Evolutionary conservation across 1,140 invertebrate genomes (phyloP).

Genomic region (Aricia agestis): DNA sequence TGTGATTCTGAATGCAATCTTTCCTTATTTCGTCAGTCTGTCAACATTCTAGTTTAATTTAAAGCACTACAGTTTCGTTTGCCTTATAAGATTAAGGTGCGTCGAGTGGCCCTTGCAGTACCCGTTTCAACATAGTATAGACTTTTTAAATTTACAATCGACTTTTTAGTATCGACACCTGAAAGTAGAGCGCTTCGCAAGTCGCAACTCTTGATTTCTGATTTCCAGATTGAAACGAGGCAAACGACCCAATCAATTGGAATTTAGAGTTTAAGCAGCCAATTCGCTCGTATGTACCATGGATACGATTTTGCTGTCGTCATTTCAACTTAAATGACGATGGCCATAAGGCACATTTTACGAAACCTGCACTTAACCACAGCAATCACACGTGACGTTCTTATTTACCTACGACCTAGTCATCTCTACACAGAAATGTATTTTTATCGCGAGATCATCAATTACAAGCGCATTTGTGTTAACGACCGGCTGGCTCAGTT

Average conservation of each 20-base stretch:
- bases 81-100: no score
- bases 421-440: constrained; percentile 4
- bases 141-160: no score
- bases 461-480: not conserved
- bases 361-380: not conserved
- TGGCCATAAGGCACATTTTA: not conserved
- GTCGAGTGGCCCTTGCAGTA: no score
- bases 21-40: no score
- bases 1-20: no score
- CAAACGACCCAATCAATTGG: not conserved
- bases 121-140: no score
- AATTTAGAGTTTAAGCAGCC: not conserved
- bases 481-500: not conserved
- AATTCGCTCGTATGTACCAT: not conserved
- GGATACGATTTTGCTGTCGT: not conserved
- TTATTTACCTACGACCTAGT: constrained; percentile 2
- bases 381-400: not conserved
- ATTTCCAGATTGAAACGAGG: not conserved
- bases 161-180: not conserved
- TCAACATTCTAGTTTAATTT: no score
- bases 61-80: no score
- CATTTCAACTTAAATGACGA: not conserved
- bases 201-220: not conserved
- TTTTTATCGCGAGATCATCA: not conserved
- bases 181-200: not conserved